Percentiles rank a stretch among this genome's conserved stretches.
Evolutionary conservation across 2,113 vertebrate genomes (phyloP).

Genomic region (Podiceps cristatus): DNA sequence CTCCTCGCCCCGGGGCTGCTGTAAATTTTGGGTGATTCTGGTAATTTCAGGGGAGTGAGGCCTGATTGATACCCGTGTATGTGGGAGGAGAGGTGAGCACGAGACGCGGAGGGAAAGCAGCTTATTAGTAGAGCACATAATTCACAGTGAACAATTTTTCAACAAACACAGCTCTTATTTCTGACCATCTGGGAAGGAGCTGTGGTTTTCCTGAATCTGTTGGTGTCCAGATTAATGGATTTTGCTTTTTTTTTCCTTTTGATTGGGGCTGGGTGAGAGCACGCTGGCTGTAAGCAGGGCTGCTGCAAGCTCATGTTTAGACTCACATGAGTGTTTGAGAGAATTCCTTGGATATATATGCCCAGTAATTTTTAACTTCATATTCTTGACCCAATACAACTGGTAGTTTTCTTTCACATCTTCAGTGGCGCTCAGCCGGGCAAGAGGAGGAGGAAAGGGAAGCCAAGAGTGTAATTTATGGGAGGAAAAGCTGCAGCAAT

Average conservation of each 20-base stretch:
- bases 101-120: not conserved
- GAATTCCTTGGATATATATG: not conserved
- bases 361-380: not conserved
- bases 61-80: not conserved
- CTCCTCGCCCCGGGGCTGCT: fast-evolving
- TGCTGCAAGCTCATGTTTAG: not conserved
- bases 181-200: not conserved
- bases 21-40: not conserved
- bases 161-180: not conserved
- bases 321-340: not conserved
- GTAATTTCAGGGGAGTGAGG: fast-evolving
- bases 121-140: not conserved
- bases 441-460: not conserved
- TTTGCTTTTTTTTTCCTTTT: not conserved
- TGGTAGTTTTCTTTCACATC: not conserved
- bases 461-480: not conserved
- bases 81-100: fast-evolving
- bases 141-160: not conserved
- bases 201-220: not conserved
- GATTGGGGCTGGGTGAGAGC: not conserved
- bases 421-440: fast-evolving
- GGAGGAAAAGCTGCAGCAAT: not conserved
- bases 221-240: not conserved
- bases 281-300: fast-evolving
- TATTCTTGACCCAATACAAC: not conserved